Conservation (phyloP, 2,113 vertebrate species). For the Macheiramphus alcinus region DNA sequence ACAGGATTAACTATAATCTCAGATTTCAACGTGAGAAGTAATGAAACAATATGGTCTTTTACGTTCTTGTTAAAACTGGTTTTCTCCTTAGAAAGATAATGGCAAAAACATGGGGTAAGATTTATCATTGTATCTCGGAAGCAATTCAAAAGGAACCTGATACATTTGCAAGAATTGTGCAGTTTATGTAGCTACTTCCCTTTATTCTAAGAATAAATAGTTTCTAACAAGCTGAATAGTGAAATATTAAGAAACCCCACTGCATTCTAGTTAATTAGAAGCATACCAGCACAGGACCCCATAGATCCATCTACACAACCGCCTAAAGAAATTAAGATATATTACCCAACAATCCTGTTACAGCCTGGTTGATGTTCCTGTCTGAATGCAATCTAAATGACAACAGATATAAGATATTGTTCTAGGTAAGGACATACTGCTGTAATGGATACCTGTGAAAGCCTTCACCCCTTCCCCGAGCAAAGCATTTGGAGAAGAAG, state of each 20-base stretch:
- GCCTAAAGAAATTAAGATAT: neutral
- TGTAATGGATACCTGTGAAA: neutral
- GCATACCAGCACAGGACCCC: neutral
- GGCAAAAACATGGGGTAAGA: neutral
- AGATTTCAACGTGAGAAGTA: neutral
- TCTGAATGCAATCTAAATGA: neutral
- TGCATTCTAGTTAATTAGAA: neutral
- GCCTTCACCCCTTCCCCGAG: neutral
- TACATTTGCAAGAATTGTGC: neutral
- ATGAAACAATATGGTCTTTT: neutral
- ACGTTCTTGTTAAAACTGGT: neutral
- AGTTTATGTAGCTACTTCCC: neutral
- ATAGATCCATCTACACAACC: neutral
- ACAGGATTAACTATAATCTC: constrained; percentile 1
- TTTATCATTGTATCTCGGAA: neutral
- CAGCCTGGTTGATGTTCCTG: neutral
- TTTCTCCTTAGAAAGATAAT: neutral
- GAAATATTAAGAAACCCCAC: neutral
- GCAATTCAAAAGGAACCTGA: neutral
- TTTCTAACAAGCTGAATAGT: neutral
- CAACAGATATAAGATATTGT: neutral
- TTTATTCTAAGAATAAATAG: neutral
- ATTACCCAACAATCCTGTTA: neutral
- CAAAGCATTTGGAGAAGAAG: neutral
- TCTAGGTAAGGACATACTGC: neutral